Percentiles rank a stretch among this genome's conserved stretches.
These are phyloP conservation scores for Calliopsis andreniformis DNA, from an alignment of 1,140 invertebrate species.

Conservation along the genomic window DNA sequence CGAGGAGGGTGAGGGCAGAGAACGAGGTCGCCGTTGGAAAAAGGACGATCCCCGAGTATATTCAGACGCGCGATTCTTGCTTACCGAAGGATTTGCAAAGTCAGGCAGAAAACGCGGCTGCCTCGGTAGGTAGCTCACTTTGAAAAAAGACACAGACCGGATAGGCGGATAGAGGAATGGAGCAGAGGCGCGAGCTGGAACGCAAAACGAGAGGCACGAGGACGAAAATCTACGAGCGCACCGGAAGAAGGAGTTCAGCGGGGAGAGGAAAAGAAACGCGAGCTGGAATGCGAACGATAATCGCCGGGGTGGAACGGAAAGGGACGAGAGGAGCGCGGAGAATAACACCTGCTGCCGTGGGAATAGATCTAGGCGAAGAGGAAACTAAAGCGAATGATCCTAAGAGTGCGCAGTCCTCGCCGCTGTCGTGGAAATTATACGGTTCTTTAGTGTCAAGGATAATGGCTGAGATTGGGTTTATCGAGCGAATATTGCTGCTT, in stretches of 20 bases:
- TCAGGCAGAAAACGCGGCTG: slow-evolving; percentile 43
- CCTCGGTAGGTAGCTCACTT: slow-evolving; percentile 38
- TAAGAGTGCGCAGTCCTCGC: too few relatives aligned
- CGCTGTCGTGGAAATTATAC: too few relatives aligned
- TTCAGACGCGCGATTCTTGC: slow-evolving; percentile 44
- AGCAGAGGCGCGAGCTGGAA: slow-evolving; percentile 12
- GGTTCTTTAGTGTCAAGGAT: too few relatives aligned
- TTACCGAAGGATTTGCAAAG: slow-evolving; percentile 54
- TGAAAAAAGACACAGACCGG: slow-evolving; percentile 42
- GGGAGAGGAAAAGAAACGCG: background rate
- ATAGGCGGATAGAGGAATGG: slow-evolving; percentile 2
- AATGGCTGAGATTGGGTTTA: too few relatives aligned
- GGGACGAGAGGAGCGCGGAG: background rate
- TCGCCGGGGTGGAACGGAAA: slow-evolving; percentile 4
- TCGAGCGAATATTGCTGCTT: too few relatives aligned
- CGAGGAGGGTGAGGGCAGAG: background rate
- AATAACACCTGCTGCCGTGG: slow-evolving; percentile 18
- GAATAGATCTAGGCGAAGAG: background rate
- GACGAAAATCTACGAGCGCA: slow-evolving; percentile 22
- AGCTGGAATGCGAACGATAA: slow-evolving; percentile 34
- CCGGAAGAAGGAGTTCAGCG: slow-evolving; percentile 3
- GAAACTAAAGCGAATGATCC: too few relatives aligned
- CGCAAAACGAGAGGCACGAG: slow-evolving; percentile 39
- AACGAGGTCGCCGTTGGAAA: slow-evolving; percentile 4
- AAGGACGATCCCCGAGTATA: slow-evolving; percentile 33